Evolutionary conservation across 2,797 vertebrate genomes (phyloP).

Genomic region (Bradypodion pumilum): DNA sequence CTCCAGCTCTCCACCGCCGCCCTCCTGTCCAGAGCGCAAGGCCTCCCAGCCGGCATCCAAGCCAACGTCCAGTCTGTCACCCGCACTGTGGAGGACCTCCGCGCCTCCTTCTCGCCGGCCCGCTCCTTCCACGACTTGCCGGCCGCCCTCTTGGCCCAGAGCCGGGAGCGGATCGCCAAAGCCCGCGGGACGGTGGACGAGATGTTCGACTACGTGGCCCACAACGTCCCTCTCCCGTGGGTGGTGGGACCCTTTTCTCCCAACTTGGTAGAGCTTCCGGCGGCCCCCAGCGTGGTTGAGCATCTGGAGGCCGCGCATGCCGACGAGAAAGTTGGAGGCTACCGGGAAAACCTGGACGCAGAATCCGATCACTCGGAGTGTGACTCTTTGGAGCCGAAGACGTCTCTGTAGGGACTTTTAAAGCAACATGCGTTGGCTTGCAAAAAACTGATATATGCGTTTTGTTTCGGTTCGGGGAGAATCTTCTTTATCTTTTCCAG

Average conservation of each 20-base stretch:
- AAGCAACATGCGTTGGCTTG: too few relatives aligned
- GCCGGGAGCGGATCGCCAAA: constrained; percentile 73
- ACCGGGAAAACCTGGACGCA: too few relatives aligned
- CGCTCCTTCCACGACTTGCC: constrained; percentile 79
- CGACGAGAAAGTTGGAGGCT: constrained; percentile 8
- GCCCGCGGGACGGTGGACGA: constrained; percentile 80
- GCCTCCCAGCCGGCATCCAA: constrained; percentile 62
- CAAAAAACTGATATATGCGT: too few relatives aligned
- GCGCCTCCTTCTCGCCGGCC: constrained; percentile 75
- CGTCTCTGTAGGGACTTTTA: too few relatives aligned
- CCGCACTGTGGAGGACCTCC: constrained; percentile 79
- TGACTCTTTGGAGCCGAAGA: not conserved
- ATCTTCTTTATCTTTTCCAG: too few relatives aligned
- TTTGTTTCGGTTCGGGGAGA: too few relatives aligned
- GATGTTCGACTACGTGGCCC: constrained; percentile 84
- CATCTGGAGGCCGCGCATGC: not conserved
- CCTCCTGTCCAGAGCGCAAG: constrained; percentile 55
- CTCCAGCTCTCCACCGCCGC: constrained; percentile 59
- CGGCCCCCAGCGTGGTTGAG: constrained; percentile 56
- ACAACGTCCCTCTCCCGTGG: constrained; percentile 89
- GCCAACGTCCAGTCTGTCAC: constrained; percentile 77
- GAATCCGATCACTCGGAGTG: not conserved
- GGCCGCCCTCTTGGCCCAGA: constrained; percentile 76
- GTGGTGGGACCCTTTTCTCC: constrained; percentile 91
- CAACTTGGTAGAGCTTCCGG: constrained; percentile 41